phyloP scores from a whole-genome alignment of 2,888 invertebrate species.

The Dryobotodes eremita region DNA sequence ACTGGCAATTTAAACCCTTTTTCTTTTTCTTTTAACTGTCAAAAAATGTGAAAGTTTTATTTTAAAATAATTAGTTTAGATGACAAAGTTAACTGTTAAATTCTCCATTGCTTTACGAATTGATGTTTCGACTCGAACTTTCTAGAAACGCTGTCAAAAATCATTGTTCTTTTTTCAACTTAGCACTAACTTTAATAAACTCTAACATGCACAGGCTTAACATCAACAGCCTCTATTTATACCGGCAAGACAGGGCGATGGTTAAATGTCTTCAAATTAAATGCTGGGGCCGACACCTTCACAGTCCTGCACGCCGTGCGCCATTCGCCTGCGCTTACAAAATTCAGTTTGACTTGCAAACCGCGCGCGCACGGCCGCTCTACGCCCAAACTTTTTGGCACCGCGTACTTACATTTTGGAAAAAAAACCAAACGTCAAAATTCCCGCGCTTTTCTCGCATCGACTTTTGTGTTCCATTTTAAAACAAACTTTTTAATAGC shows the following conservation, averaged over 20 bases:
- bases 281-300: conserved; percentile 84
- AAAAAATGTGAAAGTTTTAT: neutral
- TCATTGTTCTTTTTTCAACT: neutral
- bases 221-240: conserved; percentile 64
- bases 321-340: conserved; percentile 86
- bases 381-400: conserved; percentile 86
- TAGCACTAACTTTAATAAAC: conserved; percentile 29
- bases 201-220: conserved; percentile 47
- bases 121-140: neutral
- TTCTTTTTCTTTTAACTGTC: neutral
- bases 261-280: conserved; percentile 71
- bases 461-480: conserved; percentile 64
- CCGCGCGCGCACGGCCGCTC: conserved; percentile 88
- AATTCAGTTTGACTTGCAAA: conserved; percentile 88
- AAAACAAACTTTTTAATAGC: conserved; percentile 67
- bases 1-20: neutral
- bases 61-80: neutral
- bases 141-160: conserved; percentile 21
- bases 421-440: conserved; percentile 70
- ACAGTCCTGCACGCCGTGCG: conserved; percentile 81
- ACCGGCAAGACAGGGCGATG: conserved; percentile 62
- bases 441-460: conserved; percentile 67
- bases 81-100: neutral
- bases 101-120: conserved; percentile 1
- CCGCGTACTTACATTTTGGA: conserved; percentile 75